phyloP scores from a whole-genome alignment of 2,113 vertebrate genomes.

The Sorex fumeus region DNA sequence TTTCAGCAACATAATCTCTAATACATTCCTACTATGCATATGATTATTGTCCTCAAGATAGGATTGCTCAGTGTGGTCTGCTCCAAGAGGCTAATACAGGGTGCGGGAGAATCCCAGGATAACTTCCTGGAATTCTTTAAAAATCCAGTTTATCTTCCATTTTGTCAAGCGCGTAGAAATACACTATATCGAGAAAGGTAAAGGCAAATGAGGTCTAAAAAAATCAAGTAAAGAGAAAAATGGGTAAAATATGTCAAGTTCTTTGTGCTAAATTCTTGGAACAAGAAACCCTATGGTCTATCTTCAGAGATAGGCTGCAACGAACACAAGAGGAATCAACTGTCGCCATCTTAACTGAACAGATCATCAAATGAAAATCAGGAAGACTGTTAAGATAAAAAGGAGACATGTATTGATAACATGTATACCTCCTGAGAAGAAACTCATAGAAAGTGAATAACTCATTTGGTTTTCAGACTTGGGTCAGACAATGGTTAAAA shows the following conservation, averaged over 20 bases:
- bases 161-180: constrained; percentile 12
- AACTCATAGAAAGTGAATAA: too few relatives aligned
- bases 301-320: background rate
- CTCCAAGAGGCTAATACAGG: background rate
- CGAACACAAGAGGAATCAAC: too few relatives aligned
- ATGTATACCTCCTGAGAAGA: too few relatives aligned
- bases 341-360: too few relatives aligned
- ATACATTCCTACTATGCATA: background rate
- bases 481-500: too few relatives aligned
- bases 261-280: background rate
- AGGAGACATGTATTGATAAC: too few relatives aligned
- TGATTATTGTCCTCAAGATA: background rate
- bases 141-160: background rate
- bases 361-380: too few relatives aligned
- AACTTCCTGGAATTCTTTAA: background rate
- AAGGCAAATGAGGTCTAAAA: background rate
- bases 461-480: too few relatives aligned
- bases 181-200: background rate
- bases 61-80: background rate
- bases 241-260: background rate
- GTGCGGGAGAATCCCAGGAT: too few relatives aligned
- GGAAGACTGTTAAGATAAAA: too few relatives aligned
- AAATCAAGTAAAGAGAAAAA: background rate
- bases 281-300: background rate
- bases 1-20: background rate